A percentile compares a stretch with the other conserved stretches of the same genome.
Conservation (phyloP, 2,113 vertebrate species). For the Platanista minor region DNA sequence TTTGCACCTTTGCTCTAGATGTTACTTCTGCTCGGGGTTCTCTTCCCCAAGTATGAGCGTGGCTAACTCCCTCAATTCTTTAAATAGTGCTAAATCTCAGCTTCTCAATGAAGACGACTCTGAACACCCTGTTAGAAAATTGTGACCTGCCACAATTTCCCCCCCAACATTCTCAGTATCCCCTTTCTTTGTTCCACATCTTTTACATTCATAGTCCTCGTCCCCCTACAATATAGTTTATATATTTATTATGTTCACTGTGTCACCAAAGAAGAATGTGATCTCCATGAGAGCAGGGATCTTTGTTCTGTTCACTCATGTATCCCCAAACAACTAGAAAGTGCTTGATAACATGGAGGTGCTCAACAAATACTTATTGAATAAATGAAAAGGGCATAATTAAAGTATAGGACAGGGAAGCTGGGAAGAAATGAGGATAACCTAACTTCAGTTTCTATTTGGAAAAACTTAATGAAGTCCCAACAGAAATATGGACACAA, state of each 20-base stretch:
- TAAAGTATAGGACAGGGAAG: background rate
- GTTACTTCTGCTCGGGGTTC: background rate
- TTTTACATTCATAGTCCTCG: background rate
- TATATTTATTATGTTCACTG: background rate
- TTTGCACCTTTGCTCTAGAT: background rate
- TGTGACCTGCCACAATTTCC: background rate
- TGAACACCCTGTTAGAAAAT: background rate
- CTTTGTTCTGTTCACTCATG: background rate
- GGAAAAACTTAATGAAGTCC: background rate
- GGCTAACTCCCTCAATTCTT: background rate
- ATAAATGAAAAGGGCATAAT: background rate
- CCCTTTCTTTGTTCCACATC: background rate
- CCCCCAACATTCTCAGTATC: background rate
- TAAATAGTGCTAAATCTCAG: background rate
- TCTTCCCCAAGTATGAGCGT: background rate
- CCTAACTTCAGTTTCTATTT: background rate
- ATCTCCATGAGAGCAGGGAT: background rate
- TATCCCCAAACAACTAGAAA: too few species aligned
- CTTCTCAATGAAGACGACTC: background rate
- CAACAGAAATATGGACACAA: background rate
- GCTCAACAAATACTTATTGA: background rate
- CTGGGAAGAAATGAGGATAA: background rate
- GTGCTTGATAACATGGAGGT: background rate
- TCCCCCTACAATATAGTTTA: background rate
- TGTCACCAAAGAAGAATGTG: background rate